phyloP scores from a whole-genome alignment of 2,888 invertebrate species.

The Xylota segnis region DNA sequence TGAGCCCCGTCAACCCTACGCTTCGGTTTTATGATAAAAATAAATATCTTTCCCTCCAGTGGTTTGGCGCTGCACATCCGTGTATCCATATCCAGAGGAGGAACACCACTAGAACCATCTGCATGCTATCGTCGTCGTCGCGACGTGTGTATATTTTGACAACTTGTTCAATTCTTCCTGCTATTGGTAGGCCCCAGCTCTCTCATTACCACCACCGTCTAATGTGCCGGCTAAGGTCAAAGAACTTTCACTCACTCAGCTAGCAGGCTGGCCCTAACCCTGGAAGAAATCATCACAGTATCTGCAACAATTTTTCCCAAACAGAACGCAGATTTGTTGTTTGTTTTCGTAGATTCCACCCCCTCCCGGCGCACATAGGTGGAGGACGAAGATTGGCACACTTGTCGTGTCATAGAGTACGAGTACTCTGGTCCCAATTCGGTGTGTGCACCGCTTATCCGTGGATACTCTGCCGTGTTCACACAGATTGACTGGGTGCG shows the following conservation, averaged over 20 bases:
- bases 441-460: slow-evolving; percentile 50
- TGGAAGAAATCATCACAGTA: slow-evolving; percentile 19
- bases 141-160: slow-evolving; percentile 70
- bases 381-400: slow-evolving; percentile 40
- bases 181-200: slow-evolving; percentile 33
- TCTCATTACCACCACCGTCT: slow-evolving; percentile 21
- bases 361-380: neutral
- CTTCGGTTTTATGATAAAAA: slow-evolving; percentile 42
- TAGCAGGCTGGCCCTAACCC: slow-evolving; percentile 34
- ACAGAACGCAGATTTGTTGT: slow-evolving; percentile 30
- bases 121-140: slow-evolving; percentile 9
- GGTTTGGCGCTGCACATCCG: slow-evolving; percentile 38
- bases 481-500: slow-evolving; percentile 51
- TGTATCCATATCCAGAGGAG: slow-evolving; percentile 15
- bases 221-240: slow-evolving; percentile 42
- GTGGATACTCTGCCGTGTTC: slow-evolving; percentile 28
- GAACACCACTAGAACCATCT: slow-evolving; percentile 35
- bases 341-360: slow-evolving; percentile 11
- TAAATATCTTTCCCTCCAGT: slow-evolving; percentile 51
- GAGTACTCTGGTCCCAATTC: slow-evolving; percentile 49
- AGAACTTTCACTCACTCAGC: slow-evolving; percentile 37
- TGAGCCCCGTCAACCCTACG: slow-evolving; percentile 47
- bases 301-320: slow-evolving; percentile 28
- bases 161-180: slow-evolving; percentile 70
- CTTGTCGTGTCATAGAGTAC: slow-evolving; percentile 67